Evolutionary conservation across 2,888 invertebrate genomes (phyloP).

Genomic region (Pseudococcus jackbeardsleyi): DNA sequence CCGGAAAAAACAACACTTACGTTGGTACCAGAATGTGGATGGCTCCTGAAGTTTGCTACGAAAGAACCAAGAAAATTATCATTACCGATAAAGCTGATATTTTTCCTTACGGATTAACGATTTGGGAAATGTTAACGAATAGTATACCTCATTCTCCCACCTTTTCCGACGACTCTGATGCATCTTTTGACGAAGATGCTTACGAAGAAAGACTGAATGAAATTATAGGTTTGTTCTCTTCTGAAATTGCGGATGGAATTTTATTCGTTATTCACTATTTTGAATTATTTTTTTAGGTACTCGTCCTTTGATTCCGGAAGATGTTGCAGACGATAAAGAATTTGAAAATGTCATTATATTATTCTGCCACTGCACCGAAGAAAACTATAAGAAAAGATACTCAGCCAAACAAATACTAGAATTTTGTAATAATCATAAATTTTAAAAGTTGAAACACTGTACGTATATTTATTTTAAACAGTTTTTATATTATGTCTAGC

Average conservation of each 20-base stretch:
- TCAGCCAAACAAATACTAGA: slow-evolving; percentile 73
- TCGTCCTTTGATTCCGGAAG: slow-evolving; percentile 78
- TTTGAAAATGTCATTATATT: slow-evolving; percentile 78
- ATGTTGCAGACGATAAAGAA: slow-evolving; percentile 70
- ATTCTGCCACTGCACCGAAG: slow-evolving; percentile 81
- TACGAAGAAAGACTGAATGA: slow-evolving; percentile 68
- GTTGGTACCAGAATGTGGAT: slow-evolving; percentile 85
- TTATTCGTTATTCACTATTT: slow-evolving; percentile 35
- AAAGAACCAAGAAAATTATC: slow-evolving; percentile 69
- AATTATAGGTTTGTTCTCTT: slow-evolving; percentile 29
- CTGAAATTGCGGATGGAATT: neutral
- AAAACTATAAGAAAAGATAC: slow-evolving; percentile 75
- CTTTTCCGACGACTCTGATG: slow-evolving; percentile 67
- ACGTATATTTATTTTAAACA: neutral
- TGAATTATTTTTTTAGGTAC: slow-evolving; percentile 73
- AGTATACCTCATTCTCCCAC: slow-evolving; percentile 75
- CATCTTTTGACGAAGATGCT: slow-evolving; percentile 67
- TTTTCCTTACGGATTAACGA: slow-evolving; percentile 82
- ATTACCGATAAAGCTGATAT: slow-evolving; percentile 83
- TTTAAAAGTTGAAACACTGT: neutral
- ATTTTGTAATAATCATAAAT: slow-evolving; percentile 16
- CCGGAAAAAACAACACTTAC: slow-evolving; percentile 74
- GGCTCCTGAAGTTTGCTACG: slow-evolving; percentile 80
- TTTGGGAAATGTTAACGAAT: slow-evolving; percentile 87
- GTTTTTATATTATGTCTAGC: neutral